Evolutionary conservation across 2,113 vertebrate genomes (phyloP), one percentile per base, ranked within the genome.

Genomic region (Tautogolabrus adspersus): DNA sequence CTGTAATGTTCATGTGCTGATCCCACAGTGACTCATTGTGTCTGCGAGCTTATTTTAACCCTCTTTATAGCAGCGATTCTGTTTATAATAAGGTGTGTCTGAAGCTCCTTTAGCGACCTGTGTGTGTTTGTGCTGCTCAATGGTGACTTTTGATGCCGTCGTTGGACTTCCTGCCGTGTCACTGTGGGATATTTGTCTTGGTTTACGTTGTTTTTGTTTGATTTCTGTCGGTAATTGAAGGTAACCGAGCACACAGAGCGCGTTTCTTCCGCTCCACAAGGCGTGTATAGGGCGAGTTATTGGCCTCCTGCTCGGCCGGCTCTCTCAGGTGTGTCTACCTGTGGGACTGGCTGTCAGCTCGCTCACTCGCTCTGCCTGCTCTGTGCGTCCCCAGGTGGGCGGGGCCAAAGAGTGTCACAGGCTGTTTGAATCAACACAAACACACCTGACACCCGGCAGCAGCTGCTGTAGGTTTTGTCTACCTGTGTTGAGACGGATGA

Each of bases 291-390:
- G 26, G 26, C 26, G 26, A 26, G 26, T 26, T 26, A 26, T 26
- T 4, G 8, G 58, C 65, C 81, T 81, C 75, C 65, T 64, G 89
- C 72, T 79, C 12, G 71, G 66, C 83, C 12, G 46, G 72, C 78
- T 88, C 84, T 85, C 84, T 85, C 83, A 89, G 90, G 91, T 83
- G 90, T 93, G 90, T 84, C 85, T 72, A 92, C 89, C 88, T 90
- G 91, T 76, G 91, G 62, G 87, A 88, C 88, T 77, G 72, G 76
- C 85, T 77, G 69, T 23, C 47, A 44, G 40, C 21, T 37, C 47
- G 44, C 44, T 38, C 49, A 18, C 54, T 85, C 30, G 18, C 55
- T 75, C 38, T 81, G 73, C 61, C 72, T 58, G 83, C 75, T 81
- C 56, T 21, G 30, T 56, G 42, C 6, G 40, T 68, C 79, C 10